These are phyloP conservation scores for Alloplasta piceator DNA, from an alignment of 2,888 invertebrate genomes.

Conservation along the genomic window DNA sequence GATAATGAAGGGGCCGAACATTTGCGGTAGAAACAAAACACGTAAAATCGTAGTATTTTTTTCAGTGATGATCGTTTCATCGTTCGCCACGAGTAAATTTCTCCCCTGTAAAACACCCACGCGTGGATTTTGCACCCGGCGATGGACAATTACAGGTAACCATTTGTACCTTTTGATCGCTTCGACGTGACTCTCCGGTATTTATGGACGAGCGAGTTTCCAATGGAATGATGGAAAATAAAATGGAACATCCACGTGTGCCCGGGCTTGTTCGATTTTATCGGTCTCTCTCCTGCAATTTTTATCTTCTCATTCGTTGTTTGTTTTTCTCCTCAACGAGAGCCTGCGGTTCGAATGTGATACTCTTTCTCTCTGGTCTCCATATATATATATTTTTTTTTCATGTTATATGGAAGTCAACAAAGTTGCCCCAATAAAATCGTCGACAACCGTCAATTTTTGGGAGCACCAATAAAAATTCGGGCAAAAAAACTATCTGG, in stretches of 20 bases:
- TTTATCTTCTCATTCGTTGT: neutral
- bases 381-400: neutral
- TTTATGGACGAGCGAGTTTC: slow-evolving; percentile 27
- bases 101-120: no score
- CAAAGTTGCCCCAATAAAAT: no score
- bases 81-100: no score
- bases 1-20: no score
- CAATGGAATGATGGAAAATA: slow-evolving; percentile 40
- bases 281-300: slow-evolving; percentile 4
- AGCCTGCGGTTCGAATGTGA: slow-evolving; percentile 35
- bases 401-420: no score
- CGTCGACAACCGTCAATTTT: no score
- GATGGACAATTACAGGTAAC: slow-evolving; percentile 58
- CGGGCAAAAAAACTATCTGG: no score
- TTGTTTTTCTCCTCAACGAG: slow-evolving; percentile 14
- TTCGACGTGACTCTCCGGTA: slow-evolving; percentile 46
- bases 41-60: no score
- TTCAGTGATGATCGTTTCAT: no score
- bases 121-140: neutral
- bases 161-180: slow-evolving; percentile 57
- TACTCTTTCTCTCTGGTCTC: neutral
- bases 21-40: no score
- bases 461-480: no score
- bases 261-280: slow-evolving; percentile 28
- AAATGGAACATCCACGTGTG: slow-evolving; percentile 61